Conservation (phyloP, 2,888 invertebrate species). For the Drosophila koepferae region DNA sequence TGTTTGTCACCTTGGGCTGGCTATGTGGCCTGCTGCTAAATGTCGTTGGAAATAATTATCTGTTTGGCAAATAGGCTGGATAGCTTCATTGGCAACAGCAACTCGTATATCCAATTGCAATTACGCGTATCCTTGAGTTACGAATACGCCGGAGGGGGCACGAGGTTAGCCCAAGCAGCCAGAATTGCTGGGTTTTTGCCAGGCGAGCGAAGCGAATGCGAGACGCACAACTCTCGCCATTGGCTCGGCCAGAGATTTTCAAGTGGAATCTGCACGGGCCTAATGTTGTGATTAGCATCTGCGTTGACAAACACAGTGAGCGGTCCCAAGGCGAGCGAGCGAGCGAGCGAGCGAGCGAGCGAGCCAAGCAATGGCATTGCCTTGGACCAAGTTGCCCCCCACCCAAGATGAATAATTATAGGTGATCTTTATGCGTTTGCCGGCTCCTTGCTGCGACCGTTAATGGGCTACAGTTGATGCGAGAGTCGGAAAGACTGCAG, state of each 20-base stretch:
- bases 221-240: background rate
- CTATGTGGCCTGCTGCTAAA: conserved; percentile 60
- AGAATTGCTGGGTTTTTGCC: conserved; percentile 61
- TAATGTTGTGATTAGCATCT: conserved; percentile 85
- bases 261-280: conserved; percentile 79
- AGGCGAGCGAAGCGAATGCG: conserved; percentile 63
- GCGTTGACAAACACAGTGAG: conserved; percentile 84
- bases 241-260: conserved; percentile 32
- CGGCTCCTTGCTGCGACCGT: conserved; percentile 84
- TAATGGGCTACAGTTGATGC: conserved; percentile 68
- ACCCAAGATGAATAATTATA: conserved; percentile 85
- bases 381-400: conserved; percentile 59
- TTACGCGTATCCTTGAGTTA: conserved; percentile 54
- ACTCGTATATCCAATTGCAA: conserved; percentile 67
- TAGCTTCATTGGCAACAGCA: conserved; percentile 47
- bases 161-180: conserved; percentile 77
- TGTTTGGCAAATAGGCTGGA: conserved; percentile 51
- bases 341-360: conserved; percentile 30
- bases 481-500: background rate
- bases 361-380: conserved; percentile 18
- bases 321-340: conserved; percentile 63
- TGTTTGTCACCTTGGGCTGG: conserved; percentile 53
- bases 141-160: conserved; percentile 45
- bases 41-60: conserved; percentile 60
- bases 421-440: conserved; percentile 82